Conservation (phyloP, 2,797 vertebrate genomes). For the Luscinia megarhynchos region DNA sequence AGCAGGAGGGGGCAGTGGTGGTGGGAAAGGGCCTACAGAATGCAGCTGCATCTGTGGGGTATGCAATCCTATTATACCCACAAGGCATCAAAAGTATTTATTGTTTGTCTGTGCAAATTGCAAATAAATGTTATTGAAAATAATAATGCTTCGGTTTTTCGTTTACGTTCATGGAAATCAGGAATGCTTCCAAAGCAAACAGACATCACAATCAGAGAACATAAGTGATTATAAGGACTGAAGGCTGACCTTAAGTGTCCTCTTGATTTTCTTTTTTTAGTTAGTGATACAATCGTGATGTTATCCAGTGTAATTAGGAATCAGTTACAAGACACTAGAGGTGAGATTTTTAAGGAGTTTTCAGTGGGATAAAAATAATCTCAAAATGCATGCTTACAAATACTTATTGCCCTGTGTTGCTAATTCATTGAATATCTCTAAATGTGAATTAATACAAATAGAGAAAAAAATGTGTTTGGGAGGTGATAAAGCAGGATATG, state of each 20-base stretch:
- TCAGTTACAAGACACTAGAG: not conserved
- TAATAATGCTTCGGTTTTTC: not conserved
- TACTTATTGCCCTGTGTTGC: not conserved
- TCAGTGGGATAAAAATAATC: not conserved
- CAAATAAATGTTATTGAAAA: not conserved
- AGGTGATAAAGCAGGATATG: not conserved
- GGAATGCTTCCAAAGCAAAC: not conserved
- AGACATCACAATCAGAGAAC: not conserved
- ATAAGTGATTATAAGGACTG: not conserved
- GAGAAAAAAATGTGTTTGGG: not conserved
- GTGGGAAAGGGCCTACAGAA: not conserved
- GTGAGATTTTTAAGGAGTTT: not conserved
- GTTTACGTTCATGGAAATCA: not conserved
- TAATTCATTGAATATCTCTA: not conserved
- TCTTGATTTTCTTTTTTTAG: not conserved
- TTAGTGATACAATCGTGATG: not conserved
- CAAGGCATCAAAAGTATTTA: not conserved
- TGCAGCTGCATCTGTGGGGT: not conserved
- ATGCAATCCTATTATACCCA: not conserved
- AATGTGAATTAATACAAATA: not conserved
- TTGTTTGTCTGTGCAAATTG: not conserved
- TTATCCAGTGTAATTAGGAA: not conserved
- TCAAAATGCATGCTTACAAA: not conserved
- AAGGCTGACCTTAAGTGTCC: not conserved
- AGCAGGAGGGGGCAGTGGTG: not conserved